Base-by-base conservation (phyloP, 92 coral and sea anemone species). In the Galaxea fascicularis region DNA sequence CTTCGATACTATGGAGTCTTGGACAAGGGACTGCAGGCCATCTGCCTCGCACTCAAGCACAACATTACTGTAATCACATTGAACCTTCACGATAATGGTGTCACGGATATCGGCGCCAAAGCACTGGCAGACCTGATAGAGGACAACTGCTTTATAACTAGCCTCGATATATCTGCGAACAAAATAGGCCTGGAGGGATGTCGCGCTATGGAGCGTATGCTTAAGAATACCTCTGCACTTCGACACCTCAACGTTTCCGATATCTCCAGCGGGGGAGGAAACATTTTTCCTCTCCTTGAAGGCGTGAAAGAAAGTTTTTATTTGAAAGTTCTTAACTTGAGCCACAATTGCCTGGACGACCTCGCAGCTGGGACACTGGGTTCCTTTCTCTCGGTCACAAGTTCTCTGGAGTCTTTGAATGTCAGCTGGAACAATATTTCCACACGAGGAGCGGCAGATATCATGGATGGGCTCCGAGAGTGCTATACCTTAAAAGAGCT, bases 41-140 rank as follows among this genome's bases (percentile, higher is more conserved):
- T 92, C 18, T 85, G 89, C 25, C 8, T 27, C 53, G 59, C 95
- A 4, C 83, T 92, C 56, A 54, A 79, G 29, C 71, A 59, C 27
- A 79, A 88, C 85, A 72, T 79, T 26, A 87, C 92, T 18, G 88
- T 92, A 54, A 76, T 69, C 65, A 65, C 85, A 3, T 27, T 92
- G 22, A 92, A 92, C 87, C 95, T 92, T 77, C 95, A 90, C 64
- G 95, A 87, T 76, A 92, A 87, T 76, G 90, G 93, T 0, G 79
- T 92, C 45, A 41, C 39, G 9, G 85, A 65, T 30, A 52, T 31
- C 7, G 95, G 95, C 6, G 85, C 87, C 4, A 24, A 13, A 16
- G 66, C 27, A 26, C 39, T 92, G 20, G 91, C 91, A 51, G 85
- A 62, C 18, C 80, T 92, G 82, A 77, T 92, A 27, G 73, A 27